Conservation (phyloP, 2,888 invertebrate genomes). For the Pteria penguin region DNA sequence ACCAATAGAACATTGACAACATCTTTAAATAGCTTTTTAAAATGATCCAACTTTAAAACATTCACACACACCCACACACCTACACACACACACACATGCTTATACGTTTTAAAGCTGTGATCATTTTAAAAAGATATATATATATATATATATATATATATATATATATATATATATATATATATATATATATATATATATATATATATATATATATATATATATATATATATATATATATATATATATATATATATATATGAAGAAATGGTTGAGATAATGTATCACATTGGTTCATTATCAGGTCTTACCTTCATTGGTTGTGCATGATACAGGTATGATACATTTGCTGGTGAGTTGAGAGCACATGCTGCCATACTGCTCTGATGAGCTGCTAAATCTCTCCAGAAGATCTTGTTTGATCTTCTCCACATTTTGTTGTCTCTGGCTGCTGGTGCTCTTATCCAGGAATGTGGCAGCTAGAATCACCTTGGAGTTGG, state of each 20-base stretch:
- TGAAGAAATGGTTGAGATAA: neutral
- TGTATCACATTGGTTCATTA: too few species aligned
- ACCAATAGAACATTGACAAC: too few species aligned
- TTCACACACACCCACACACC: too few species aligned
- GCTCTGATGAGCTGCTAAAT: constrained; percentile 36
- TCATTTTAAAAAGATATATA: too few species aligned
- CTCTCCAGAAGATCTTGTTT: constrained; percentile 36
- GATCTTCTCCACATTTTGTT: constrained; percentile 42
- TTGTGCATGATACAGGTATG: constrained; percentile 60
- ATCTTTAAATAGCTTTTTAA: too few species aligned
- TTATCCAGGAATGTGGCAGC: constrained; percentile 72
- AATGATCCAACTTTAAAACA: too few species aligned
- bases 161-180: too few species aligned
- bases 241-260: neutral
- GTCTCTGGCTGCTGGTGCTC: constrained; percentile 35
- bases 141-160: too few species aligned
- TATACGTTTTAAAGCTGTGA: too few species aligned
- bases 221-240: neutral
- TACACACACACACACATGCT: too few species aligned
- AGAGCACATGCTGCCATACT: constrained; percentile 18
- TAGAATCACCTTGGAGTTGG: constrained; percentile 62
- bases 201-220: neutral
- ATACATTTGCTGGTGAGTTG: constrained; percentile 38
- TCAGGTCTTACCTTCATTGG: neutral
- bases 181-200: too few species aligned